A percentile compares a stretch with the other conserved stretches of the same genome.
These are phyloP conservation scores for Microctonus aethiopoides DNA, from an alignment of 2,888 invertebrate species.

Conservation along the genomic window DNA sequence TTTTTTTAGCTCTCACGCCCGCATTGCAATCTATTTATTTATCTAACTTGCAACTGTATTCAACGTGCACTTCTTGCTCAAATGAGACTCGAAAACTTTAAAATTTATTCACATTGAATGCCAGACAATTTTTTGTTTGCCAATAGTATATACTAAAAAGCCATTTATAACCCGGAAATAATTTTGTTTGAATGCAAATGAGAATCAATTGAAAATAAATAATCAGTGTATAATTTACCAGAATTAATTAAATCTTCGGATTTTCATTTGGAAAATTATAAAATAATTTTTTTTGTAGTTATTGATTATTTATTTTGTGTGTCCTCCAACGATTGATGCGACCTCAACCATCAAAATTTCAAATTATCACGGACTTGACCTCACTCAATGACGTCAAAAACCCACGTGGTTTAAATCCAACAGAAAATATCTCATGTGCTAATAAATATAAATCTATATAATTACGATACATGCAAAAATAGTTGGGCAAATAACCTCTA, in stretches of 20 bases:
- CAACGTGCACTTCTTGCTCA: constrained; percentile 23
- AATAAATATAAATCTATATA: too few relatives aligned
- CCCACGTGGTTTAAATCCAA: neutral
- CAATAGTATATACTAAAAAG: constrained; percentile 38
- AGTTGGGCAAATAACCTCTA: too few relatives aligned
- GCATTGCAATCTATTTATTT: constrained; percentile 24
- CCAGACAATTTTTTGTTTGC: neutral
- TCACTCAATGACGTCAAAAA: neutral
- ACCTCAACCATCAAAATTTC: neutral
- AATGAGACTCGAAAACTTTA: neutral
- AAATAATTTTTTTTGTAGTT: too few relatives aligned
- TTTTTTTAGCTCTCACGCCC: constrained; percentile 12
- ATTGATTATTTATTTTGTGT: too few relatives aligned
- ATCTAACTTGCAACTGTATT: constrained; percentile 24
- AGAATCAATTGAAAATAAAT: neutral
- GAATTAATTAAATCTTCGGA: too few relatives aligned
- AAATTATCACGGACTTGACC: constrained; percentile 24
- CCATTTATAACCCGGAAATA: neutral
- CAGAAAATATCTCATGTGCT: neutral
- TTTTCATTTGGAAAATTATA: too few relatives aligned
- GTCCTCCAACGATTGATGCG: too few relatives aligned
- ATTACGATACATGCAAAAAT: too few relatives aligned
- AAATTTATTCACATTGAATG: neutral
- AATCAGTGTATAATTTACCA: too few relatives aligned
- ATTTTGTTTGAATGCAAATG: neutral